phyloP scores from a whole-genome alignment of 2,888 invertebrate genomes.

The Temnothorax rugatulus region DNA sequence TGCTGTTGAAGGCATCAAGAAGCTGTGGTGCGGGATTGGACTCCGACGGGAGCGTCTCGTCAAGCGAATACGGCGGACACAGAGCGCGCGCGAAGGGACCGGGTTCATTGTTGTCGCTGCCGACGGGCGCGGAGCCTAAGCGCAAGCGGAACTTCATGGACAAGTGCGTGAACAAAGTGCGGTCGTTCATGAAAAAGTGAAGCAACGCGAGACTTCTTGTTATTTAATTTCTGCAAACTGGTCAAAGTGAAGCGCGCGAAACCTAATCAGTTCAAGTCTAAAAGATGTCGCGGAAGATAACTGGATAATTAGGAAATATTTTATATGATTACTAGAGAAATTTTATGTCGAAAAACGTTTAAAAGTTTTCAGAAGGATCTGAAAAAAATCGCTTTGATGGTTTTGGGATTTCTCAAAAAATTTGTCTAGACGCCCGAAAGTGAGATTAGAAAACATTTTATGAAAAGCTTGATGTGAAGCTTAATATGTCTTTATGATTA shows the following conservation, averaged over 20 bases:
- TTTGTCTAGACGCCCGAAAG: background rate
- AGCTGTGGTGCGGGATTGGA: slow-evolving; percentile 84
- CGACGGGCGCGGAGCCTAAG: slow-evolving; percentile 89
- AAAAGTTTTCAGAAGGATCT: background rate
- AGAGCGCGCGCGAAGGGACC: slow-evolving; percentile 72
- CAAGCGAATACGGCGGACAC: slow-evolving; percentile 77
- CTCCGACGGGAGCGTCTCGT: slow-evolving; percentile 76
- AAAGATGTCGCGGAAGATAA: background rate
- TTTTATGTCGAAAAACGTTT: background rate
- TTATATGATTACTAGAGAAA: background rate
- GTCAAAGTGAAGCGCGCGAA: background rate
- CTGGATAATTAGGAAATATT: background rate
- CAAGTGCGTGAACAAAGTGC: slow-evolving; percentile 85
- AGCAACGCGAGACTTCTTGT: slow-evolving; percentile 22
- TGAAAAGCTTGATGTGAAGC: background rate
- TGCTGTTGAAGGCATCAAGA: slow-evolving; percentile 76
- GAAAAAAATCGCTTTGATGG: background rate
- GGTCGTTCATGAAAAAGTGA: slow-evolving; percentile 83
- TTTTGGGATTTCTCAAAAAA: background rate
- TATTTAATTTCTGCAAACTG: slow-evolving; percentile 29
- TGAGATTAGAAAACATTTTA: background rate
- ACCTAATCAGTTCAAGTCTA: background rate
- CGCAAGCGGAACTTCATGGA: slow-evolving; percentile 94
- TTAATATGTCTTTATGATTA: background rate
- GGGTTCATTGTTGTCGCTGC: slow-evolving; percentile 88